Conservation (phyloP, 2,113 vertebrate species). For the Vidua macroura region DNA sequence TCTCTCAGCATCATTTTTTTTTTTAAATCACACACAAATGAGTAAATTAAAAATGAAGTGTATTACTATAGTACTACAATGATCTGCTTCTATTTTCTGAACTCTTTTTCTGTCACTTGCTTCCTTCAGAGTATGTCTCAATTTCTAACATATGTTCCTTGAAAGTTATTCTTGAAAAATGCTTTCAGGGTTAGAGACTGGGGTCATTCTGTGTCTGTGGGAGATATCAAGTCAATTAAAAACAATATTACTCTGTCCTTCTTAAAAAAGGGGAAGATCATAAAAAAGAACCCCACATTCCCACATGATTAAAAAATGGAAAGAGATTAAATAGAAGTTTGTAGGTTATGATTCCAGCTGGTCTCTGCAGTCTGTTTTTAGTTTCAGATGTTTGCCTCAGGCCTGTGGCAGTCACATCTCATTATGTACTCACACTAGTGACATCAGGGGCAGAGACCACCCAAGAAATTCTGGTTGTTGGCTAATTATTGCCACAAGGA, state of each 20-base stretch:
- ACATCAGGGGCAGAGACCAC: neutral
- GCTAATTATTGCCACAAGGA: constrained; percentile 24
- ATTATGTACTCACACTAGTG: neutral
- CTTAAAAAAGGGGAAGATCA: neutral
- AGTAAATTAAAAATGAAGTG: neutral
- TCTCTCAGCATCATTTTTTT: neutral
- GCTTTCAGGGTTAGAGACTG: neutral
- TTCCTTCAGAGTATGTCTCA: neutral
- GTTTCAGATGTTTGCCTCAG: neutral
- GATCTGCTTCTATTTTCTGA: neutral
- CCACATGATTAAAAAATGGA: neutral
- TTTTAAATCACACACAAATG: neutral
- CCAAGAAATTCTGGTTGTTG: neutral
- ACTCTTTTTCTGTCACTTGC: neutral
- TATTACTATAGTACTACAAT: neutral
- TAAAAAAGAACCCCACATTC: neutral
- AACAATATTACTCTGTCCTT: neutral
- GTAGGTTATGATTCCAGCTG: neutral
- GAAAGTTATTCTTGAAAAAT: neutral
- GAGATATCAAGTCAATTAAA: neutral
- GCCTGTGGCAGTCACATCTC: constrained; percentile 11
- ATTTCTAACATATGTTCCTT: neutral
- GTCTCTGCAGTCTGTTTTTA: neutral
- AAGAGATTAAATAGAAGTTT: neutral
- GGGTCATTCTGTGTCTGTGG: neutral